Evolutionary conservation across 2,888 invertebrate genomes (phyloP).

Genomic region (Stenotaenia linearis): DNA sequence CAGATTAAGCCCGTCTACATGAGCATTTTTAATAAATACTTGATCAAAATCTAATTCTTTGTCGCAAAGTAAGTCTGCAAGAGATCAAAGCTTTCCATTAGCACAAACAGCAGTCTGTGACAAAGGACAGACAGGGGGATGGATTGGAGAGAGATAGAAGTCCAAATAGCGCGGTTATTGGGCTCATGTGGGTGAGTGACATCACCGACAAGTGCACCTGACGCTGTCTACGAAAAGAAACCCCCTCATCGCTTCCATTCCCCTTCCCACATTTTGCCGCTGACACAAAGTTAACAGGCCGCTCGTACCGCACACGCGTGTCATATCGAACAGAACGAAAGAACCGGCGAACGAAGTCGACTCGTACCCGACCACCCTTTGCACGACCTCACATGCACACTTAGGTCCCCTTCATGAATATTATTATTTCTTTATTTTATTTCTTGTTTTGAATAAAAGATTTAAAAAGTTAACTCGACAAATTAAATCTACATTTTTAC

Average conservation of each 20-base stretch:
- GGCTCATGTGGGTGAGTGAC: slow-evolving; percentile 24
- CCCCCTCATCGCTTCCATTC: not conserved
- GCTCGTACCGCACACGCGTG: not conserved
- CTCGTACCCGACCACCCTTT: not conserved
- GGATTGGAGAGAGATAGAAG: slow-evolving; percentile 1
- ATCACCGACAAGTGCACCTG: slow-evolving; percentile 21
- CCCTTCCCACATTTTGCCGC: not conserved
- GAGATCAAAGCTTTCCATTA: not conserved
- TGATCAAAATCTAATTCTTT: not conserved
- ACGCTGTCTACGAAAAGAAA: not conserved
- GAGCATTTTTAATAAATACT: not conserved
- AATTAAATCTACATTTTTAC: not conserved
- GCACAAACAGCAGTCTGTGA: not conserved
- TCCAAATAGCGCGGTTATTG: slow-evolving; percentile 26
- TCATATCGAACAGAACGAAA: not conserved
- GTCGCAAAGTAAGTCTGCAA: not conserved
- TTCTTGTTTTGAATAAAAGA: not conserved
- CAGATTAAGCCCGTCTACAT: not conserved
- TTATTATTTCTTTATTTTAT: not conserved
- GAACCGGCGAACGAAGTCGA: not conserved
- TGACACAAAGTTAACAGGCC: slow-evolving; percentile 11
- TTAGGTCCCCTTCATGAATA: not conserved
- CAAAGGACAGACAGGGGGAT: not conserved
- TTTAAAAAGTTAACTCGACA: not conserved
- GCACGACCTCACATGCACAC: not conserved